Evolutionary conservation across 2,113 vertebrate species (phyloP).

Genomic region (Pygoscelis adeliae): DNA sequence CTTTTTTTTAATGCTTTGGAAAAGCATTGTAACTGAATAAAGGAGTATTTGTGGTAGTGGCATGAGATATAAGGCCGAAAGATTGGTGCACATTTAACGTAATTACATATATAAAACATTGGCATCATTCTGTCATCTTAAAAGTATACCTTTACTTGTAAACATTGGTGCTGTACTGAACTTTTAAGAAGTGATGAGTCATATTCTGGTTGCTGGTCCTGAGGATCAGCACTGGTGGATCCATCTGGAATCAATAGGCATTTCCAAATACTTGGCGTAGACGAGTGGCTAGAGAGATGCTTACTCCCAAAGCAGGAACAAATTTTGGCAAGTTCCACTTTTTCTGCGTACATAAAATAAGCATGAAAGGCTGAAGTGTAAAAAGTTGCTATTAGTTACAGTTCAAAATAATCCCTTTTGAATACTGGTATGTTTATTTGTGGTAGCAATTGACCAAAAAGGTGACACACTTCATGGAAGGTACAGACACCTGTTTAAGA

Average conservation of each 20-base stretch:
- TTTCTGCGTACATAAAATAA: background rate
- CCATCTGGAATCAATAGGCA: conserved; percentile 26
- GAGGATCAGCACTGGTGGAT: background rate
- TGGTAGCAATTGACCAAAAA: background rate
- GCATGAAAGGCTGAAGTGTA: background rate
- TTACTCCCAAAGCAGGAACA: background rate
- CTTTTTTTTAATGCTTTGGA: background rate
- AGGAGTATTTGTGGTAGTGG: background rate
- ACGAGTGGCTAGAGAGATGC: background rate
- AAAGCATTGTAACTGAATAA: background rate
- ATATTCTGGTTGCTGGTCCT: conserved; percentile 2
- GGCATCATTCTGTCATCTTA: background rate
- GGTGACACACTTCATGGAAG: rapidly evolving
- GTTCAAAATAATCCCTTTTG: background rate
- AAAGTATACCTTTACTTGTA: background rate
- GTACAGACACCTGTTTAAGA: background rate
- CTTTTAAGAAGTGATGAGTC: conserved; percentile 6
- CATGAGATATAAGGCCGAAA: background rate
- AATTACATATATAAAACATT: background rate
- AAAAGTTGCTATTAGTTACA: background rate
- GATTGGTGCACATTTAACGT: background rate
- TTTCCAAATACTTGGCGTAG: background rate
- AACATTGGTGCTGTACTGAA: background rate
- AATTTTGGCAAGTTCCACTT: background rate
- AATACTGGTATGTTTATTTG: background rate